Conservation (phyloP, 2,888 invertebrate genomes). For the Cataglyphis albicans region DNA sequence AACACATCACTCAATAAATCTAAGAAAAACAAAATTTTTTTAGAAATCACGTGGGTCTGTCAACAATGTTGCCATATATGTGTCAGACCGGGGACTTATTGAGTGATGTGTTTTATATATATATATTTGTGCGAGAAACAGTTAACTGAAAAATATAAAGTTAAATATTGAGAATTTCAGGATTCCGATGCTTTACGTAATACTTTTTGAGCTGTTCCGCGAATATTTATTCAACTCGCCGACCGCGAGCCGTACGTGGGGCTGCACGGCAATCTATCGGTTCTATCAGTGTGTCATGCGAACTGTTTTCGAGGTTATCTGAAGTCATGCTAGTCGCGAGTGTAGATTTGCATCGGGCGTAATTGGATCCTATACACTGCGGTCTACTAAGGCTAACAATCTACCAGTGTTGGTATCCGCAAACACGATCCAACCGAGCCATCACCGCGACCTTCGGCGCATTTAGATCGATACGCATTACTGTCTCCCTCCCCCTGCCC, state of each 20-base stretch:
- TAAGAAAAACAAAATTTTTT: too few relatives aligned
- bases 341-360: constrained; percentile 53
- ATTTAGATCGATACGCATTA: constrained; percentile 68
- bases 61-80: too few relatives aligned
- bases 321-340: constrained; percentile 47
- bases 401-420: constrained; percentile 57
- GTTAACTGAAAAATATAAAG: constrained; percentile 2
- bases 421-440: constrained; percentile 59
- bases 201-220: neutral
- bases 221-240: constrained; percentile 19
- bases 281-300: constrained; percentile 42
- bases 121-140: neutral
- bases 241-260: constrained; percentile 8
- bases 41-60: too few relatives aligned
- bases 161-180: constrained; percentile 21
- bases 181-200: constrained; percentile 2
- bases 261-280: constrained; percentile 2
- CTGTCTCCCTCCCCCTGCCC: constrained; percentile 18
- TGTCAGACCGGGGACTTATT: too few relatives aligned
- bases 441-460: constrained; percentile 69
- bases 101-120: too few relatives aligned
- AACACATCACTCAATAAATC: too few relatives aligned
- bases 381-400: constrained; percentile 43
- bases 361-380: constrained; percentile 53
- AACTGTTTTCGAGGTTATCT: constrained; percentile 52